Evolutionary conservation across 1,140 invertebrate genomes (phyloP).

Genomic region (Ctenoplectra terminalis): DNA sequence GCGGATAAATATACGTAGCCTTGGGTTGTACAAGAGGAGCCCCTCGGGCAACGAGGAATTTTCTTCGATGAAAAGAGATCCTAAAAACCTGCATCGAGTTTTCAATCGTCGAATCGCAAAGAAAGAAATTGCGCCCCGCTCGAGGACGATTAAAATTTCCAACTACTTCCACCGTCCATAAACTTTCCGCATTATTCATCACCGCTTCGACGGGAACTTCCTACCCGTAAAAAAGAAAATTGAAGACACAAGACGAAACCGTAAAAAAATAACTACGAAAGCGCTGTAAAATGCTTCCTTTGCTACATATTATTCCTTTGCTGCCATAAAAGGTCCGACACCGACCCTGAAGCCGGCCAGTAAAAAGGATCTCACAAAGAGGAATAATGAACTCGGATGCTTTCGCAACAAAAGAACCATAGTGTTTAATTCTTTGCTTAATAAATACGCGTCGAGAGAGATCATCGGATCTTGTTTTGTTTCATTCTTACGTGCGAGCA

Average conservation of each 20-base stretch:
- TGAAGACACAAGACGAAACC: constrained; percentile 4
- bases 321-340: background rate
- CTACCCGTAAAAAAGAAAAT: background rate
- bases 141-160: constrained; percentile 44
- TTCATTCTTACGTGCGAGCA: too few species aligned
- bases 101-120: constrained; percentile 15
- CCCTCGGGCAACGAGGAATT: background rate
- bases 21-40: background rate
- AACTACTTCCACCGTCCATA: constrained; percentile 24
- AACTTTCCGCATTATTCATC: constrained; percentile 42
- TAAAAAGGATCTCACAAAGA: constrained; percentile 4
- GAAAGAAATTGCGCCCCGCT: constrained; percentile 38
- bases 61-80: background rate
- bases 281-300: constrained; percentile 33
- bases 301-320: constrained; percentile 23
- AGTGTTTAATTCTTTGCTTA: background rate
- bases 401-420: background rate
- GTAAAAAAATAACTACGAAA: constrained; percentile 13
- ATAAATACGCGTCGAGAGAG: background rate
- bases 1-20: background rate
- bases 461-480: too few species aligned
- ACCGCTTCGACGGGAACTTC: constrained; percentile 21
- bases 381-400: constrained; percentile 19
- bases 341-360: background rate
- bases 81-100: constrained; percentile 14